A percentile compares a stretch with the other conserved stretches of the same genome.
Conservation (phyloP, 1,140 invertebrate genomes). For the Aphaenogaster ashmeadi region DNA sequence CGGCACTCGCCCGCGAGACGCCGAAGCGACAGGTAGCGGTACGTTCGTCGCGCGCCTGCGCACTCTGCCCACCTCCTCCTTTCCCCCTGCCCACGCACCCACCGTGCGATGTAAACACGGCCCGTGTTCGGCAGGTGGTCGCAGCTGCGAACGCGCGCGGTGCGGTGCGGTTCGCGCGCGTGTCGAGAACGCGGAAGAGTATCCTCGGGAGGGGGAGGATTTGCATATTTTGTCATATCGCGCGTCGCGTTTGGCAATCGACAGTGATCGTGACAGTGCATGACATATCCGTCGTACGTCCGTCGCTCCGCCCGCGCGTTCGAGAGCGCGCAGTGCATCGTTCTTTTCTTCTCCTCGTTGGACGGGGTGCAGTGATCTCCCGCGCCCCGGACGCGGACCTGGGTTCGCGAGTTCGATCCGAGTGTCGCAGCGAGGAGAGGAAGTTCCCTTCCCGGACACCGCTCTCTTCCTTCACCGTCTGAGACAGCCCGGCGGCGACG, state of each 20-base stretch:
- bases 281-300: slow-evolving; percentile 31
- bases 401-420: slow-evolving; percentile 12
- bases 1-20: slow-evolving; percentile 42
- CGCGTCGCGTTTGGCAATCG: slow-evolving; percentile 31
- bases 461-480: background rate
- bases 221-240: background rate
- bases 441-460: slow-evolving; percentile 13
- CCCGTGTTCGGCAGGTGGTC: slow-evolving; percentile 33
- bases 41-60: slow-evolving; percentile 1
- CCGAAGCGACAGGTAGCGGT: slow-evolving; percentile 11
- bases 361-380: slow-evolving; percentile 56
- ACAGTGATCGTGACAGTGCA: slow-evolving; percentile 57
- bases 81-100: background rate
- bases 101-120: slow-evolving; percentile 55
- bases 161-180: background rate
- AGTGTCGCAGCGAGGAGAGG: slow-evolving; percentile 33
- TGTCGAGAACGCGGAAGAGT: slow-evolving; percentile 3
- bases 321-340: slow-evolving; percentile 36
- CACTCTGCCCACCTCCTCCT: background rate
- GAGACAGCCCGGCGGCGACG: slow-evolving; percentile 61
- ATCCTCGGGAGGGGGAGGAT: background rate
- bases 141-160: slow-evolving; percentile 23
- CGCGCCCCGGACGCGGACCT: slow-evolving; percentile 31
- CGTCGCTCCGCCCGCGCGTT: background rate
- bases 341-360: slow-evolving; percentile 4